phyloP scores from a whole-genome alignment of 2,888 invertebrate genomes.

The Craniophora ligustri region DNA sequence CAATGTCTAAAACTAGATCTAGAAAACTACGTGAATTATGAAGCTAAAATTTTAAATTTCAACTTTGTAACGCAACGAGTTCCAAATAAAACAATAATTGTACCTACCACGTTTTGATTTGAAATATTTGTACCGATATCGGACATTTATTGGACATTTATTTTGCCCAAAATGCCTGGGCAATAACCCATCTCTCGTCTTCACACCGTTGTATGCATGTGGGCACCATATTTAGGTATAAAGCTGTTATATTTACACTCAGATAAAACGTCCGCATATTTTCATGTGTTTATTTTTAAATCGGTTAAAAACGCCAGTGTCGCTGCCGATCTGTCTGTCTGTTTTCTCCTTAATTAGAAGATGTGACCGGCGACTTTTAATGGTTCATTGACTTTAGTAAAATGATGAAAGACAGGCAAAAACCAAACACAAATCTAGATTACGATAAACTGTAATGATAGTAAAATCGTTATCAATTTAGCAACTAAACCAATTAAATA shows the following conservation, averaged over 20 bases:
- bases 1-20: too few species aligned
- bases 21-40: too few species aligned
- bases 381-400: too few species aligned
- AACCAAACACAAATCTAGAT: neutral
- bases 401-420: neutral
- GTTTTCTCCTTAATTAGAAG: neutral
- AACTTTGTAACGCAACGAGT: too few species aligned
- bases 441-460: neutral
- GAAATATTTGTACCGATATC: too few species aligned
- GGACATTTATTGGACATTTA: too few species aligned
- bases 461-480: constrained; percentile 14
- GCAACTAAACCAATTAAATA: constrained; percentile 15
- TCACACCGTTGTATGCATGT: neutral
- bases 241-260: constrained; percentile 1
- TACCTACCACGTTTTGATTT: too few species aligned
- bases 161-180: too few species aligned
- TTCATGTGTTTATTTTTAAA: neutral
- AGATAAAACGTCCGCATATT: constrained; percentile 4
- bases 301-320: neutral
- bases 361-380: too few species aligned
- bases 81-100: too few species aligned
- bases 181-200: too few species aligned
- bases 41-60: too few species aligned
- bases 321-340: neutral
- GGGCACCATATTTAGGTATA: neutral